Evolutionary conservation across 2,797 vertebrate species (phyloP), one percentile per base, ranked within the genome.

Genomic region (Micropoecilia bifurca): DNA sequence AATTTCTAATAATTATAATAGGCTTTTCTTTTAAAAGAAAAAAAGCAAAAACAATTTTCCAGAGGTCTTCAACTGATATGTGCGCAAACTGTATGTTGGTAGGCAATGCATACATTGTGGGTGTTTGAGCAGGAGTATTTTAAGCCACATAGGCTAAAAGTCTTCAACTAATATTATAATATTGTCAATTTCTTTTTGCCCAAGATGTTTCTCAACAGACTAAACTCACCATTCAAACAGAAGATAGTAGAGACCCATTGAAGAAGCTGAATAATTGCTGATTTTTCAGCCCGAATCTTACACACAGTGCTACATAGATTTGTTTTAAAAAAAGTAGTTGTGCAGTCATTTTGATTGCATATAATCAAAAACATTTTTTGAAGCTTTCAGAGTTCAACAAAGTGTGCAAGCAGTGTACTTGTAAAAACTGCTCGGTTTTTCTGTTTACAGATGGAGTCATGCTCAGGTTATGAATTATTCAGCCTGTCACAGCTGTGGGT

Each of bases 391-490:
- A 28, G 78, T 48, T 47, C 69, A 80, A 78, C 74, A 79, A 59
- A 85, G 74, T 74, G 74, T 77, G 71, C 30, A 43, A 71, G 66
- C 48, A 39, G 69, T 75, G 79, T 1, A 12, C 57, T 80, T 71
- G 45, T 77, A 91, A 43, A 76, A 86, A 71, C 74, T 0, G 4
- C 78, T 77, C 57, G n/a, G 46, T 75, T 53, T 68, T 41, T 75
- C 57, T 79, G 85, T 90, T 91, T 88, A 78, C 88, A 84, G 74
- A 81, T 43, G 0, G 71, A 89, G 81, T 79, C 87, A 57, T 74
- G 74, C 87, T 66, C 74, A 8, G 81, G 41, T 61, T 73, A 85
- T 91, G 84, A 88, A 92, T 90, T 89, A 93, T 91, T 93, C 82
- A 92, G 75, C 2, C 74, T 82, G 83, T 87, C 84, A 82, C 39